These are phyloP conservation scores for Gnathonemus longibarbis DNA, from an alignment of 2,113 vertebrate genomes.

Conservation along the genomic window DNA sequence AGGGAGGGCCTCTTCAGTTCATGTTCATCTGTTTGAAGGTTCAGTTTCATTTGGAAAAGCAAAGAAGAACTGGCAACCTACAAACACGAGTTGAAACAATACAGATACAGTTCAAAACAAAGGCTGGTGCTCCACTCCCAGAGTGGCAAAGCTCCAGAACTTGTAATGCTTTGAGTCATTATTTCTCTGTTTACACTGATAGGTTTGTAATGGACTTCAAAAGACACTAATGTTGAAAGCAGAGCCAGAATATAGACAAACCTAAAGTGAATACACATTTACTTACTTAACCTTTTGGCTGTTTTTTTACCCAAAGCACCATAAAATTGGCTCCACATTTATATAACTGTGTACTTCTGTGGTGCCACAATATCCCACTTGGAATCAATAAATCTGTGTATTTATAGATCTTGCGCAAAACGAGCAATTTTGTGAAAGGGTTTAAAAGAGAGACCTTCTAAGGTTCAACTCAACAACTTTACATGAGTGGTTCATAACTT, in stretches of 20 bases:
- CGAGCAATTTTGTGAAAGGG: background rate
- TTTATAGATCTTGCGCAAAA: background rate
- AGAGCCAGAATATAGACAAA: background rate
- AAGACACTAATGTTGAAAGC: background rate
- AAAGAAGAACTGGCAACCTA: background rate
- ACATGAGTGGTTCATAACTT: background rate
- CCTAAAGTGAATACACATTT: background rate
- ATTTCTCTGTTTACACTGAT: slow-evolving; percentile 2
- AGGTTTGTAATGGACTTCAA: background rate
- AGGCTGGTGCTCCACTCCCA: background rate
- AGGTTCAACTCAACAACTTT: background rate
- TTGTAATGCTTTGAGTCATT: background rate
- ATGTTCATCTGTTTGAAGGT: background rate
- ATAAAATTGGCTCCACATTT: background rate
- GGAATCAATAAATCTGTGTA: background rate
- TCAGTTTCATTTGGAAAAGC: background rate
- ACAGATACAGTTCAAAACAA: background rate
- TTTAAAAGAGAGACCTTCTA: background rate
- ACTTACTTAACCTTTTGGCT: background rate
- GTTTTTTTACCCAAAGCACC: background rate
- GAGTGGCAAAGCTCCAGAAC: background rate
- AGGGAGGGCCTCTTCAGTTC: background rate
- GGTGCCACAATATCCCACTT: background rate
- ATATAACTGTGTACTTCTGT: background rate
- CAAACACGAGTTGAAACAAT: background rate